These are phyloP conservation scores for Sebastes hubbsi DNA, from an alignment of 2,797 vertebrate species.

Conservation along the genomic window DNA sequence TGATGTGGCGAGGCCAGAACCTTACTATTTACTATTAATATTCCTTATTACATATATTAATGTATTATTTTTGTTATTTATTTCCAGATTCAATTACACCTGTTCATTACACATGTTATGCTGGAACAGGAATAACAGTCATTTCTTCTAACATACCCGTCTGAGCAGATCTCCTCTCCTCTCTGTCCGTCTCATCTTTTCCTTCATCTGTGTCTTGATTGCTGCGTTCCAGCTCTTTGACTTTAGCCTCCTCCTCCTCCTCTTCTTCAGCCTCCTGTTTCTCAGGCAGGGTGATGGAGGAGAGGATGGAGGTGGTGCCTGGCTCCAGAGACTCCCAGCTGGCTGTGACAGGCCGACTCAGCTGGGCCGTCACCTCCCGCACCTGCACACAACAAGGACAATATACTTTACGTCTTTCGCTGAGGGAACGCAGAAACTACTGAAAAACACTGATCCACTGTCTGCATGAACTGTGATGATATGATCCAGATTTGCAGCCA, in stretches of 20 bases:
- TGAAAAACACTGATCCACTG: not conserved
- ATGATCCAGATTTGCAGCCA: no score
- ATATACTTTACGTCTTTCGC: not conserved
- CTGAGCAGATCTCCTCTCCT: not conserved
- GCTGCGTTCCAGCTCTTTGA: constrained; percentile 2
- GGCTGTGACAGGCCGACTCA: constrained; percentile 49
- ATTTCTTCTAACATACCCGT: constrained; percentile 1
- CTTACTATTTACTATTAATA: no score
- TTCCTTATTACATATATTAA: no score
- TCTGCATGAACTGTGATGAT: not conserved
- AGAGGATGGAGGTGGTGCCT: constrained; percentile 24
- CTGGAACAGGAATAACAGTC: no score
- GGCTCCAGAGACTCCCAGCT: constrained; percentile 51
- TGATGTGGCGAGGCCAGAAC: no score
- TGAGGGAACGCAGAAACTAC: no score
- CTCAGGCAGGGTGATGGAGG: constrained; percentile 13
- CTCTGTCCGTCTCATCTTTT: not conserved
- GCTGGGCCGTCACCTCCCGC: constrained; percentile 71
- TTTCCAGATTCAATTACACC: no score
- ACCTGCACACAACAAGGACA: constrained; percentile 66
- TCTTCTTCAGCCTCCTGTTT: constrained; percentile 7
- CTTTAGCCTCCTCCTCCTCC: not conserved
- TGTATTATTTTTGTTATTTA: no score
- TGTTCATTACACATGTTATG: no score
- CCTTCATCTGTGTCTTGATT: not conserved